Evolutionary conservation across 2,888 invertebrate genomes (phyloP).

Genomic region (Gisinianus flammeolus): DNA sequence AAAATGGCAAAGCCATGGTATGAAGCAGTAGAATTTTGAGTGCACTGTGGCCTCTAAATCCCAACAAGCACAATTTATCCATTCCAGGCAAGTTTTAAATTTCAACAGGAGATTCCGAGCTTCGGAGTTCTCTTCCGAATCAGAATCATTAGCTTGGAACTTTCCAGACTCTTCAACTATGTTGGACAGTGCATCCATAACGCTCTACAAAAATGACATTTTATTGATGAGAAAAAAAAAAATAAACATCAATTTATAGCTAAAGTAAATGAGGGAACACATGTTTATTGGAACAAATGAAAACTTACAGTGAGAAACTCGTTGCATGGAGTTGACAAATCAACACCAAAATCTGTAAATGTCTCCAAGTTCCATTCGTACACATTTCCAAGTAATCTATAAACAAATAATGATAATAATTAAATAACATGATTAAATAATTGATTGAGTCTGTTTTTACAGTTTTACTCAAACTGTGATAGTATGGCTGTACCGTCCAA

Average conservation of each 20-base stretch:
- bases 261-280: too few relatives aligned
- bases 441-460: neutral
- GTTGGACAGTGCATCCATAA: slow-evolving; percentile 40
- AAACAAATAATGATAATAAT: neutral
- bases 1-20: slow-evolving; percentile 73
- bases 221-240: too few relatives aligned
- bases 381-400: slow-evolving; percentile 61
- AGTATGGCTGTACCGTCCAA: slow-evolving; percentile 54
- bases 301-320: slow-evolving; percentile 28
- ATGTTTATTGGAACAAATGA: too few relatives aligned
- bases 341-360: slow-evolving; percentile 32
- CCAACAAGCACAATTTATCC: slow-evolving; percentile 58
- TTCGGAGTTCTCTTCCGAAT: slow-evolving; percentile 56
- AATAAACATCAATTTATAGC: too few relatives aligned
- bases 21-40: slow-evolving; percentile 65
- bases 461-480: neutral
- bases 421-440: neutral
- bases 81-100: slow-evolving; percentile 59
- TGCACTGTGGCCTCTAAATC: slow-evolving; percentile 61
- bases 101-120: slow-evolving; percentile 56
- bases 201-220: too few relatives aligned
- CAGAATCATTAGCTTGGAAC: slow-evolving; percentile 53
- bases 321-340: slow-evolving; percentile 21
- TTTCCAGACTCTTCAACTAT: slow-evolving; percentile 53
- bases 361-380: slow-evolving; percentile 60